Evolutionary conservation across 2,888 invertebrate species (phyloP), one percentile per base, ranked within the genome.

Genomic region (Seira sanloemensis): DNA sequence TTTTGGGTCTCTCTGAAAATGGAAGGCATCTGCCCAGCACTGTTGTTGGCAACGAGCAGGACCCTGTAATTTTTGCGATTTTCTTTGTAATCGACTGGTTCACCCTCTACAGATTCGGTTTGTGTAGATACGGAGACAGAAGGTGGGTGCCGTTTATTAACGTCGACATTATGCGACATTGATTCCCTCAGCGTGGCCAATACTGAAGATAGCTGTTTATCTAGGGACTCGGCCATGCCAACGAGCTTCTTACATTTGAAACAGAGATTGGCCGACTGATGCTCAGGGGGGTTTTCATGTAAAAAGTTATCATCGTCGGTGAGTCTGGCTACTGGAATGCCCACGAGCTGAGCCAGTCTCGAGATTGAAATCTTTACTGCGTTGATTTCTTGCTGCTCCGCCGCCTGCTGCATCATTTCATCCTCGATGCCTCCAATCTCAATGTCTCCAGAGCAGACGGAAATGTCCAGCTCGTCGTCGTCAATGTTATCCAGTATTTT

Each of bases 381-480:
- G 37, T 12, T 69, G 19, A 67, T 7, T 19, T 37, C 25, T 16
- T 84, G 74, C 7, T 83, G 68, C n/a, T 68, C 68, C n/a, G 77
- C 21, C 0, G n/a, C 82, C 4, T 75, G 80, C 12, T 82, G 82
- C n/a, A 85, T 85, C 77, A 88, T 85, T 78, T 89, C 88, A 58
- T 89, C 89, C 75, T 89, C 89, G 24, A 89, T 88, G 0, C 89
- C 89, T 27, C 88, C 89, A 73, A 89, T 89, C 50, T 89, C 89
- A 67, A 89, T 89, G 67, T 89, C 89, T 2, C 85, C 89, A n/a
- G 88, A 88, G 2, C 88, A 88, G 1, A 88, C 87, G 2, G 87
- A 84, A 23, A 89, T 86, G 25, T 89, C 89, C 58, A 89, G 37
- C 62, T 89, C 89, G 69, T 87, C 87, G 2, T 87, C 86, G 5